Base-by-base conservation (phyloP, 37 sponge, comb jelly and placozoan species). In the Haliclona indistincta region DNA sequence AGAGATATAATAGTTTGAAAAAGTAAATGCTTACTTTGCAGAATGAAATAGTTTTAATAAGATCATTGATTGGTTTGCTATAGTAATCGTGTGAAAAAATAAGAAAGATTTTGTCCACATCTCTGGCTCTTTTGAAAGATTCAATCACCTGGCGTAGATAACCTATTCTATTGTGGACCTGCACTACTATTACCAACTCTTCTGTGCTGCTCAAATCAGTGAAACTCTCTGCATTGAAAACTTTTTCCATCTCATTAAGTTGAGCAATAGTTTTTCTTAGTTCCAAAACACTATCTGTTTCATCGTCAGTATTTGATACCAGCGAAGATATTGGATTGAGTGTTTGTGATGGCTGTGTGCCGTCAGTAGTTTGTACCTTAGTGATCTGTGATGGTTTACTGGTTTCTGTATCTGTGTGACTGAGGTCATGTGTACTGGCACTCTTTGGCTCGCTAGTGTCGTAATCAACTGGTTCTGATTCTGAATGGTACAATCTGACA, bases 51-150 rank as follows among this genome's bases (percentile, higher is more conserved):
- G 70, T 55, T 66, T 58, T 26, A 37, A 94, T 76, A 2, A 82
- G 64, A 6, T 52, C 30, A 35, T 82, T 82, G 56, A 94, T 77
- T 26, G 82, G 80, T 29, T 72, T 76, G 51, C 71, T 58, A 52
- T 86, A 90, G 33, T 86, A 86, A 64, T 94, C 94, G 47, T 86
- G 88, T 36, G 91, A 90, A 41, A 90, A 52, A 17, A 94, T 71
- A 36, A 94, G 58, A 25, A 94, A 71, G 5, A 85, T 77, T 11
- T 77, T 34, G 55, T 90, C 87, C 35, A 94, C 79, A 3, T 68
- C 88, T 45, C 32, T 37, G 35, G 65, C 84, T 2, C 17, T 29
- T 42, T 45, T 40, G 32, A 94, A 49, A 34, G 92, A 91, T 54
- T 85, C 76, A 13, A 94, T 41, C 25, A 94, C 68, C 52, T 74